Conservation (phyloP, 2,113 vertebrate genomes). For the Synodontis membranacea region DNA sequence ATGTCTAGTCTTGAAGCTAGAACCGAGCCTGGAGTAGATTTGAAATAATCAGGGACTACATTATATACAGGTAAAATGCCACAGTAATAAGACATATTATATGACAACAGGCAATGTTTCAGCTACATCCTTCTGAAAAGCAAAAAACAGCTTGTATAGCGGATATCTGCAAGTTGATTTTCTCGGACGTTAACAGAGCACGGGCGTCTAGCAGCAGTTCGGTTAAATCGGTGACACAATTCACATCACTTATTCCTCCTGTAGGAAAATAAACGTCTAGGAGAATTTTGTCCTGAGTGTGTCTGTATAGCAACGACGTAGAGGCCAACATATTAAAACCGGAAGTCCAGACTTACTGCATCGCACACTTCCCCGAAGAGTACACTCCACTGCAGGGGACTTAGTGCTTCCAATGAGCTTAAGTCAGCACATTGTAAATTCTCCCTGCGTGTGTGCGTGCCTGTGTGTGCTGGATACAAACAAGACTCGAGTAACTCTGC, state of each 20-base stretch:
- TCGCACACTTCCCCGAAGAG: constrained; percentile 19
- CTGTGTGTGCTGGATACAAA: constrained; percentile 52
- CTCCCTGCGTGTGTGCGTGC: constrained; percentile 44
- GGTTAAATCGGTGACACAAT: constrained; percentile 67
- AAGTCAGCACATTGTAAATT: constrained; percentile 44
- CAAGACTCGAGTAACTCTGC: constrained; percentile 53
- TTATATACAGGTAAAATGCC: constrained; percentile 22
- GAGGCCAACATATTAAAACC: constrained; percentile 47
- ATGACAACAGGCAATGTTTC: not conserved
- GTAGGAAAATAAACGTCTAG: constrained; percentile 73
- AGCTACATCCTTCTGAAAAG: constrained; percentile 48
- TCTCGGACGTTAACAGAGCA: constrained; percentile 69
- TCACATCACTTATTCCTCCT: constrained; percentile 59
- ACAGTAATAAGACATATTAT: constrained; percentile 28
- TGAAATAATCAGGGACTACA: constrained; percentile 39
- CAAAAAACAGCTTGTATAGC: constrained; percentile 64
- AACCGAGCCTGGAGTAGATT: constrained; percentile 26
- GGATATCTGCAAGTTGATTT: constrained; percentile 66
- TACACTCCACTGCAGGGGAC: constrained; percentile 24
- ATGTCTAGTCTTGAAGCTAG: constrained; percentile 35
- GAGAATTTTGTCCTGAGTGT: constrained; percentile 72
- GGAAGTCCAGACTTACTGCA: constrained; percentile 40
- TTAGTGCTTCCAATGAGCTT: constrained; percentile 33
- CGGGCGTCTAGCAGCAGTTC: constrained; percentile 73
- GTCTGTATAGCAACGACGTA: constrained; percentile 63